Conservation (phyloP, 2,113 vertebrate species). For the Arenaria interpres region DNA sequence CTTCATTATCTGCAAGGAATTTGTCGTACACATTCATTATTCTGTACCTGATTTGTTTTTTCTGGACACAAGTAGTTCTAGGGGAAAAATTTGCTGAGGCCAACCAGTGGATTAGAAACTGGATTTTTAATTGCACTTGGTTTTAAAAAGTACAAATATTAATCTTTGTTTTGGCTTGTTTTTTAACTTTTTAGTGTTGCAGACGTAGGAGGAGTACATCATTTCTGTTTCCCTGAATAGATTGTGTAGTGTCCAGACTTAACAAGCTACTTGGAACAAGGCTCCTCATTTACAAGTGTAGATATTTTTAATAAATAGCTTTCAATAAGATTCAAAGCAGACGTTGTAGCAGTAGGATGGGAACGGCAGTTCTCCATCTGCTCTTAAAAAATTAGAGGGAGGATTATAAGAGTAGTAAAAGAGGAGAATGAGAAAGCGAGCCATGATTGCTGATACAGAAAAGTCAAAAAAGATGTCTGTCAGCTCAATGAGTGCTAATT, state of each 20-base stretch:
- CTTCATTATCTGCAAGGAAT: background rate
- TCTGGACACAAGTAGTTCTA: background rate
- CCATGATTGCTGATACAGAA: slow-evolving; percentile 11
- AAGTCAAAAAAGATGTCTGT: background rate
- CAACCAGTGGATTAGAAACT: background rate
- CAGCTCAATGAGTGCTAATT: slow-evolving; percentile 41
- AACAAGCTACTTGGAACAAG: background rate
- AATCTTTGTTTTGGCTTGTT: background rate
- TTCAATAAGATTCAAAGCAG: background rate
- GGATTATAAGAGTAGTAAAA: background rate
- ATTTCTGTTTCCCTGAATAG: background rate
- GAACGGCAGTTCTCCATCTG: background rate
- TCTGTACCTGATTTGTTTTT: background rate
- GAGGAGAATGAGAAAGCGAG: background rate
- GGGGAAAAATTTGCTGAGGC: background rate
- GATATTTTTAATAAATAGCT: background rate
- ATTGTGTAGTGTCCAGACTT: background rate
- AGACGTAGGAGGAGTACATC: background rate
- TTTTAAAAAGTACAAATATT: background rate
- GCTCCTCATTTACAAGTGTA: background rate
- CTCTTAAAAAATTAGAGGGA: background rate
- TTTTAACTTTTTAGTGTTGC: background rate
- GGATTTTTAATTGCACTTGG: background rate
- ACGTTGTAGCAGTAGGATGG: background rate
- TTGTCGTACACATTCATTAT: background rate